These are phyloP conservation scores for Gymnothorax javanicus DNA, from an alignment of 2,797 vertebrate genomes.

Conservation along the genomic window DNA sequence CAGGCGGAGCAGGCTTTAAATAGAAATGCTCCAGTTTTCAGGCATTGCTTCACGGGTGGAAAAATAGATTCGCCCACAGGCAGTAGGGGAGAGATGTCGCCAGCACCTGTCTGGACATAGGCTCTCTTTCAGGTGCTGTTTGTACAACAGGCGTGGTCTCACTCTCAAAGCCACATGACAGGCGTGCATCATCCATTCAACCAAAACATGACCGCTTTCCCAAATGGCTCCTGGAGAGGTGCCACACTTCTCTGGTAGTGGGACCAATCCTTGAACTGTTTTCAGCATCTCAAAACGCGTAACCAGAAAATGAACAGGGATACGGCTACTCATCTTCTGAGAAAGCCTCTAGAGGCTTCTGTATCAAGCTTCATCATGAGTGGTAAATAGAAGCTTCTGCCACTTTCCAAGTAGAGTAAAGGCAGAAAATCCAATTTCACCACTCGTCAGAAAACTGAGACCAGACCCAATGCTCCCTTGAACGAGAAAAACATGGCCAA, in stretches of 20 bases:
- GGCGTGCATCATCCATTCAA: neutral
- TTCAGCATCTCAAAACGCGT: neutral
- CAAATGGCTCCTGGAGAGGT: neutral
- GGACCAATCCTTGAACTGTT: neutral
- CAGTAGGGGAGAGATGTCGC: neutral
- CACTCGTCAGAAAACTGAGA: neutral
- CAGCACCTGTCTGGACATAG: neutral
- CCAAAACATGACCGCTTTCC: neutral
- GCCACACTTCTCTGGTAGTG: neutral
- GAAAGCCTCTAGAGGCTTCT: neutral
- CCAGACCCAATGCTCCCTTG: neutral
- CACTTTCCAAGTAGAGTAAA: neutral
- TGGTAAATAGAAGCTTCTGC: neutral
- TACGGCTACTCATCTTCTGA: neutral
- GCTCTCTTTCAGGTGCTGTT: neutral
- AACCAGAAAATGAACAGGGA: neutral
- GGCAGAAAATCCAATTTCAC: neutral
- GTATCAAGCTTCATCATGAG: neutral
- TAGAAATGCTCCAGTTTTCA: neutral
- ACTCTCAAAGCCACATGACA: neutral
- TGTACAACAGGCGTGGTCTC: neutral
- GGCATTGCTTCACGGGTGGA: constrained; percentile 16
- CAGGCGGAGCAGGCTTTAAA: constrained; percentile 15
- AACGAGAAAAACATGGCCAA: neutral
- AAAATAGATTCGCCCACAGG: constrained; percentile 11